Conservation (phyloP, 2,797 vertebrate genomes). For the Antennarius maculatus region DNA sequence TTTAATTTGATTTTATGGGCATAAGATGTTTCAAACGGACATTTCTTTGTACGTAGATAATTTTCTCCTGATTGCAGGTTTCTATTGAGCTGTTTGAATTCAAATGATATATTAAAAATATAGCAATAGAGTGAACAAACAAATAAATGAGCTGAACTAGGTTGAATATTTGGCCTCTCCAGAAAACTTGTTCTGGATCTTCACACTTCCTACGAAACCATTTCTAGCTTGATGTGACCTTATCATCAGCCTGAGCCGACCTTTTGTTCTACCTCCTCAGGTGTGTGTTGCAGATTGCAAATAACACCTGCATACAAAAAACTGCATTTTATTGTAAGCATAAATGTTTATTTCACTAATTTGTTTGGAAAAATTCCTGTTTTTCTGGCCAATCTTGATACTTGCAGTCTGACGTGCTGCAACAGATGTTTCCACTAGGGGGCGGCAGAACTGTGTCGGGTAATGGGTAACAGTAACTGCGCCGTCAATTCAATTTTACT, state of each 20-base stretch:
- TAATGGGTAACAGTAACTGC: background rate
- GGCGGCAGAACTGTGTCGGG: background rate
- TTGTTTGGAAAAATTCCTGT: background rate
- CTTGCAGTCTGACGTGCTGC: slow-evolving; percentile 9
- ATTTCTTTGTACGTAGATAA: background rate
- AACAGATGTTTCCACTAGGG: slow-evolving; percentile 16
- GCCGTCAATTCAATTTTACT: background rate
- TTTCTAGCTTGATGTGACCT: background rate
- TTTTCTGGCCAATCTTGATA: background rate
- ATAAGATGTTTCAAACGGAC: background rate
- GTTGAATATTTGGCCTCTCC: background rate
- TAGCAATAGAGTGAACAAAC: background rate
- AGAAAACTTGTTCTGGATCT: background rate
- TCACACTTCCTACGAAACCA: background rate
- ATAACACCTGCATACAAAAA: background rate
- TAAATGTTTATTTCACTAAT: background rate
- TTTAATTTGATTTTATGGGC: background rate
- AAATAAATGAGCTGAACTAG: background rate
- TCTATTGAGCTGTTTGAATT: background rate
- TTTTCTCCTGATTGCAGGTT: background rate
- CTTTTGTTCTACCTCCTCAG: background rate
- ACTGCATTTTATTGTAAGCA: background rate
- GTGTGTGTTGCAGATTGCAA: background rate
- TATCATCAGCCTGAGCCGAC: background rate
- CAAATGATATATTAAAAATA: background rate